phyloP scores from a whole-genome alignment of 1,140 invertebrate species.

The Bradynema listronoti region DNA sequence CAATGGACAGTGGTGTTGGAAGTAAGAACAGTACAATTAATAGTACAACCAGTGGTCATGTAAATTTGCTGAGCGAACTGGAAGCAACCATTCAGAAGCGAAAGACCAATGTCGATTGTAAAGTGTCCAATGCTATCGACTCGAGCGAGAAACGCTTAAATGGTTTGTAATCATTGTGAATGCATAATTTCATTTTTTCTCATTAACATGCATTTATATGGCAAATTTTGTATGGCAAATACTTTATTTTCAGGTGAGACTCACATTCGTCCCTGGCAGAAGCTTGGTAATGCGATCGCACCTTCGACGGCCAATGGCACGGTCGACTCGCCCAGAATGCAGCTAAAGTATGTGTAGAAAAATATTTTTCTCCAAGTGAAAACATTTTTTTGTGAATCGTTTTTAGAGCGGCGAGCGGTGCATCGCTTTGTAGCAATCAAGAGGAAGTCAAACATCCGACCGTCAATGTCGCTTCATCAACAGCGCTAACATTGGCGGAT shows the following conservation, averaged over 20 bases:
- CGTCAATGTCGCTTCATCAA: not conserved
- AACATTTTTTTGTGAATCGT: conserved; percentile 10
- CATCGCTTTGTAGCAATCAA: conserved; percentile 27
- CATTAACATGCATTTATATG: not conserved
- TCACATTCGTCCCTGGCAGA: conserved; percentile 10
- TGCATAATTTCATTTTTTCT: not conserved
- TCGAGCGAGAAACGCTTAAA: not conserved
- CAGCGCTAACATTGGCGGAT: conserved; percentile 13
- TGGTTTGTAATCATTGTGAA: not conserved
- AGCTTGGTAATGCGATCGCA: conserved; percentile 1
- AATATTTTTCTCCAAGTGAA: not conserved
- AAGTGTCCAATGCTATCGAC: not conserved
- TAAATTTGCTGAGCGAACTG: conserved; percentile 4
- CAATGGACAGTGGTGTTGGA: conserved; percentile 6
- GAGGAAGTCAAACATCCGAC: conserved; percentile 14
- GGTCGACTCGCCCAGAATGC: conserved; percentile 21
- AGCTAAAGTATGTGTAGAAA: conserved; percentile 16
- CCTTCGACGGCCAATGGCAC: not conserved
- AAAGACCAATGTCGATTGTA: conserved; percentile 1
- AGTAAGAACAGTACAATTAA: conserved; percentile 9
- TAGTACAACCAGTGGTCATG: conserved; percentile 5
- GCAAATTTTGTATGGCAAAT: not conserved
- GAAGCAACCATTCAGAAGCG: conserved; percentile 4
- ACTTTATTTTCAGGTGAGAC: not conserved
- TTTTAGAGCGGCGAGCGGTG: conserved; percentile 29